These are phyloP conservation scores for Pangasianodon gigas DNA, from an alignment of 2,113 vertebrate genomes.

Conservation along the genomic window DNA sequence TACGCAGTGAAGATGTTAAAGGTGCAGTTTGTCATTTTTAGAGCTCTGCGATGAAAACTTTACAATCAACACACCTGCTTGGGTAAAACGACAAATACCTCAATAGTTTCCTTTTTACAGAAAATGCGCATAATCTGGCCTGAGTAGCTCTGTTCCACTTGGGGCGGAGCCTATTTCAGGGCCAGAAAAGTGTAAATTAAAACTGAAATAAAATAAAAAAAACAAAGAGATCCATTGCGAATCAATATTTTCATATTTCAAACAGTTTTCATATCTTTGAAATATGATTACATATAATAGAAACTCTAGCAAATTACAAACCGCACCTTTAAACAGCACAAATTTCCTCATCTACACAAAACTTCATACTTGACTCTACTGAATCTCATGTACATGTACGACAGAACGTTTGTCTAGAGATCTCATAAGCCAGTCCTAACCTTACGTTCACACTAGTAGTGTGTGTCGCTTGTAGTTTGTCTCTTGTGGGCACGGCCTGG, in stretches of 20 bases:
- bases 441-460: background rate
- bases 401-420: background rate
- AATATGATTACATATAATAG: background rate
- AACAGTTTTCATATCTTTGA: background rate
- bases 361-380: background rate
- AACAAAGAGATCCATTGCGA: background rate
- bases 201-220: background rate
- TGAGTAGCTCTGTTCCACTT: background rate
- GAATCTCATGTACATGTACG: background rate
- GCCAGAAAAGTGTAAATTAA: background rate
- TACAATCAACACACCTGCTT: background rate
- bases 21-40: background rate
- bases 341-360: background rate
- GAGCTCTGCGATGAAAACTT: too few species aligned
- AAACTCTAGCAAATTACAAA: background rate
- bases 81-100: background rate
- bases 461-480: background rate
- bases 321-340: background rate
- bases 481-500: background rate
- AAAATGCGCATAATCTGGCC: background rate
- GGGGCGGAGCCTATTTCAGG: background rate
- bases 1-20: background rate
- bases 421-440: background rate
- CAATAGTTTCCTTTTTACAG: background rate
- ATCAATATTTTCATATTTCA: background rate